Conservation (phyloP, 2,888 invertebrate species). For the Rhagophthalmus giganteus region DNA sequence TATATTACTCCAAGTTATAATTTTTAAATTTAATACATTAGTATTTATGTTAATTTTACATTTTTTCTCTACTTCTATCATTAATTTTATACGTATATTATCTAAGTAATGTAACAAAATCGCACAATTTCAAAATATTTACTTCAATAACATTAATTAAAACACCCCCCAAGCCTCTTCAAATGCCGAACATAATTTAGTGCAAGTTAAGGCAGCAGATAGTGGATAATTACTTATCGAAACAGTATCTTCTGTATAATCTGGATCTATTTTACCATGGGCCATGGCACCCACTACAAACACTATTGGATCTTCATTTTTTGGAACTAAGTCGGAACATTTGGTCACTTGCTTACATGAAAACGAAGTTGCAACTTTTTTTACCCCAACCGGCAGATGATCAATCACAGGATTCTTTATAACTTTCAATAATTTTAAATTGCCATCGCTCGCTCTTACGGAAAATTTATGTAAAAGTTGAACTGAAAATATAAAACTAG, state of each 20-base stretch:
- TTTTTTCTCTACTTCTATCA: too few species aligned
- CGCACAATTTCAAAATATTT: too few species aligned
- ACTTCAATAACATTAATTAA: too few species aligned
- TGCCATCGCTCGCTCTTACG: slow-evolving; percentile 87
- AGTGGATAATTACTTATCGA: slow-evolving; percentile 96
- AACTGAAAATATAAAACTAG: slow-evolving; percentile 64
- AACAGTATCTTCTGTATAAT: slow-evolving; percentile 88
- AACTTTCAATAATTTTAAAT: slow-evolving; percentile 88
- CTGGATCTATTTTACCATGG: slow-evolving; percentile 85
- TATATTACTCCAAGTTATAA: too few species aligned
- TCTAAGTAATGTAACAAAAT: too few species aligned
- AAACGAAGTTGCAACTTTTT: slow-evolving; percentile 88
- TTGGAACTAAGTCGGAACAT: slow-evolving; percentile 78
- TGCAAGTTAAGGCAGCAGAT: slow-evolving; percentile 94
- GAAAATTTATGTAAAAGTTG: slow-evolving; percentile 94
- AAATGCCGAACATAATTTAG: slow-evolving; percentile 91
- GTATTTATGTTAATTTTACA: too few species aligned
- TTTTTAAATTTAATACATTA: too few species aligned
- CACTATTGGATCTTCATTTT: slow-evolving; percentile 79
- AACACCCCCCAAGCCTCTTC: slow-evolving; percentile 89
- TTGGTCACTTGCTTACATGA: slow-evolving; percentile 71
- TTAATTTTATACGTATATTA: too few species aligned
- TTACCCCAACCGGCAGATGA: slow-evolving; percentile 93
- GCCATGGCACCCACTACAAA: slow-evolving; percentile 97
- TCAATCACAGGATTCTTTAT: slow-evolving; percentile 95